Evolutionary conservation across 2,888 invertebrate species (phyloP).

Genomic region (Sinotaia quadrata): DNA sequence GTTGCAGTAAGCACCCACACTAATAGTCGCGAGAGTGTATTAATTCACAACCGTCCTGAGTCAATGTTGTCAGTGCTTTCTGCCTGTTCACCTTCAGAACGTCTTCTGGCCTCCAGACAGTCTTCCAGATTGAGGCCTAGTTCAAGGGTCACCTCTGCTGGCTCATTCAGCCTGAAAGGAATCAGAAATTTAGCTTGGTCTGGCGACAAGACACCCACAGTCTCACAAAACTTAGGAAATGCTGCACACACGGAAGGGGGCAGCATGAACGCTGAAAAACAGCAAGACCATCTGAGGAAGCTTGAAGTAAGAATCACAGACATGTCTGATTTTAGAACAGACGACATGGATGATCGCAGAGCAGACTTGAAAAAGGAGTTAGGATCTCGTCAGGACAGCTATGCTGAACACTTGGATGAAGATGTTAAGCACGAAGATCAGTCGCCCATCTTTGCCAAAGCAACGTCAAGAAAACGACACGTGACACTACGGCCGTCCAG

Average conservation of each 20-base stretch:
- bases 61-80: slow-evolving; percentile 21
- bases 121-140: slow-evolving; percentile 4
- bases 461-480: slow-evolving; percentile 34
- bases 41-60: slow-evolving; percentile 25
- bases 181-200: background rate
- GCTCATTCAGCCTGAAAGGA: background rate
- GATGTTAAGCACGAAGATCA: too few relatives aligned
- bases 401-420: slow-evolving; percentile 11
- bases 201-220: background rate
- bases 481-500: too few relatives aligned
- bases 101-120: slow-evolving; percentile 28
- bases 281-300: too few relatives aligned
- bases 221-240: background rate
- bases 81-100: slow-evolving; percentile 35
- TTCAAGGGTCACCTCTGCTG: slow-evolving; percentile 11
- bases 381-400: slow-evolving; percentile 16
- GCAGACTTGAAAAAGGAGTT: background rate
- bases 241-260: background rate
- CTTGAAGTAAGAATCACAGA: too few relatives aligned
- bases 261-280: too few relatives aligned
- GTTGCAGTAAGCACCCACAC: slow-evolving; percentile 28
- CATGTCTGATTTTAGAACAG: too few relatives aligned
- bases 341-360: too few relatives aligned
- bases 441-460: slow-evolving; percentile 39
- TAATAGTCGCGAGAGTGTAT: slow-evolving; percentile 28